A percentile compares a stretch with the other conserved stretches of the same genome.
phyloP scores from a whole-genome alignment of 2,888 invertebrate genomes.

The Ornithoptera priamus region DNA sequence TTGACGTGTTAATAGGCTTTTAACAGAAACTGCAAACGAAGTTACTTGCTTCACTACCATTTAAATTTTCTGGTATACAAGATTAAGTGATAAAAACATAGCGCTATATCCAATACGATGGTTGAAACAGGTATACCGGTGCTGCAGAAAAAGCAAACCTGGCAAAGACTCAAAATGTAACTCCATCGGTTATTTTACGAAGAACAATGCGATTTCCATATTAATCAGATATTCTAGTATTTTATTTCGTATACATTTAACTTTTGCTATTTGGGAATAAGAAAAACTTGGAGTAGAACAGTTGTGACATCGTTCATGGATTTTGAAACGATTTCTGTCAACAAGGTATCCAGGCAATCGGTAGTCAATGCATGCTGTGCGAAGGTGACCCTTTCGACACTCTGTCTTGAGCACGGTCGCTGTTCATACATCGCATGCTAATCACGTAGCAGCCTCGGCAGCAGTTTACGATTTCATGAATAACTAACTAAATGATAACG shows the following conservation, averaged over 20 bases:
- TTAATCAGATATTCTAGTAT: not conserved
- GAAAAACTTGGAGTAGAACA: not conserved
- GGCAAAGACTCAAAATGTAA: constrained; percentile 5
- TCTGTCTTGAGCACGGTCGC: constrained; percentile 37
- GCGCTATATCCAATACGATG: not conserved
- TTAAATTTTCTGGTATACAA: not conserved
- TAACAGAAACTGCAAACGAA: not conserved
- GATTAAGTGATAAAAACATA: not conserved
- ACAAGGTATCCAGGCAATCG: constrained; percentile 19
- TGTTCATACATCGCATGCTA: constrained; percentile 39
- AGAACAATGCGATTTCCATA: not conserved
- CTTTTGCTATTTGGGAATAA: not conserved
- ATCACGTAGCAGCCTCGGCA: constrained; percentile 51
- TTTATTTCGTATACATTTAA: not conserved
- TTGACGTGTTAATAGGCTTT: not conserved
- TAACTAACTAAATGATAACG: constrained; percentile 39
- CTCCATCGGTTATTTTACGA: constrained; percentile 1
- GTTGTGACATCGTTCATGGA: not conserved
- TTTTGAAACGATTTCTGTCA: not conserved
- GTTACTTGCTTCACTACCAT: not conserved
- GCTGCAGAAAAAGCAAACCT: not conserved
- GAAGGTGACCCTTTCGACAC: constrained; percentile 40
- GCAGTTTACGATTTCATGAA: constrained; percentile 45
- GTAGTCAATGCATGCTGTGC: constrained; percentile 31
- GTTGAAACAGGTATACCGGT: not conserved